Evolutionary conservation across 2,113 vertebrate species (phyloP).

Genomic region (Zosterops japonicus): DNA sequence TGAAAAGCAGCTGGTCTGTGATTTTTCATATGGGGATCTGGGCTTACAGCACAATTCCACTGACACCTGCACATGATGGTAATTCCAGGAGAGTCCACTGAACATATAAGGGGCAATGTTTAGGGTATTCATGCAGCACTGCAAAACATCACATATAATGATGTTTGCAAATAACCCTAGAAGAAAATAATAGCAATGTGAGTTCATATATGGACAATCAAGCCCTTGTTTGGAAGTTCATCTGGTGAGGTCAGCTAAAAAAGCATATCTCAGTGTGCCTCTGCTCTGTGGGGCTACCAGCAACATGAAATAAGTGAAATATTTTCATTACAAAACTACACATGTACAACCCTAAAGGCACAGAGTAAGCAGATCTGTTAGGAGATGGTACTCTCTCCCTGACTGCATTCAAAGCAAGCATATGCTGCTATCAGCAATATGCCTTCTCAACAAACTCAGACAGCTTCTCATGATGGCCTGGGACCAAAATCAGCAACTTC

Average conservation of each 20-base stretch:
- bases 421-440: background rate
- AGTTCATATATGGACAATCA: background rate
- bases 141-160: background rate
- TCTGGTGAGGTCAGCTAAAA: background rate
- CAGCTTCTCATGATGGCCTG: background rate
- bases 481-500: constrained; percentile 28
- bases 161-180: background rate
- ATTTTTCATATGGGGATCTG: background rate
- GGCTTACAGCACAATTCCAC: background rate
- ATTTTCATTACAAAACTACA: background rate
- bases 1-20: background rate
- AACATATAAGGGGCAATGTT: background rate
- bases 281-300: background rate
- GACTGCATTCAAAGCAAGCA: background rate
- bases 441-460: background rate
- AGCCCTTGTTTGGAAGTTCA: background rate
- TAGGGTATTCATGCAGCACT: background rate
- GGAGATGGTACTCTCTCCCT: background rate
- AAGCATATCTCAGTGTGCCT: background rate
- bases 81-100: background rate
- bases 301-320: background rate
- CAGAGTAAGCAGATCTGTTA: background rate
- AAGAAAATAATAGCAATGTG: background rate
- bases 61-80: rapidly evolving
- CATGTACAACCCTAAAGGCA: background rate